phyloP scores from a whole-genome alignment of 2,888 invertebrate genomes.

The Choreutis nemorana region DNA sequence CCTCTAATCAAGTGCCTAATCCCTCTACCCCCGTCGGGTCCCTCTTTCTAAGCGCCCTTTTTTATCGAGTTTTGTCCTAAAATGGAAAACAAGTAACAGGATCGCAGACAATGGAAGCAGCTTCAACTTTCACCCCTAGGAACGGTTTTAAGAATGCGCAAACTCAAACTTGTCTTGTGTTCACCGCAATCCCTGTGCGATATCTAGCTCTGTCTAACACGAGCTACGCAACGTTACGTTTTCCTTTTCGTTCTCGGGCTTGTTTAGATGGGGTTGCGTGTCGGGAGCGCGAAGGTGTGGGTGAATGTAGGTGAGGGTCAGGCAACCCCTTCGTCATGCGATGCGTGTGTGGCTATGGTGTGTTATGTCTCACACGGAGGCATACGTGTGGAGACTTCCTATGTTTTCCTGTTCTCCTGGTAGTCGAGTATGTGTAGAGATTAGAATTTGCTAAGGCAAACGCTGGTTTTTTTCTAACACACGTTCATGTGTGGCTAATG shows the following conservation, averaged over 20 bases:
- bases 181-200: constrained; percentile 23
- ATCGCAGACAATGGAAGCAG: constrained; percentile 31
- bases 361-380: constrained; percentile 44
- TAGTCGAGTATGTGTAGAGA: constrained; percentile 63
- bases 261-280: constrained; percentile 37
- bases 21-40: constrained; percentile 3
- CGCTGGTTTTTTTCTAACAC: constrained; percentile 56
- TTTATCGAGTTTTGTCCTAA: constrained; percentile 66
- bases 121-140: constrained; percentile 48
- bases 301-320: constrained; percentile 36
- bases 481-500: constrained; percentile 24
- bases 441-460: constrained; percentile 66
- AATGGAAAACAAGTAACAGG: constrained; percentile 66
- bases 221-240: constrained; percentile 10
- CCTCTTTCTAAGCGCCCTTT: constrained; percentile 41
- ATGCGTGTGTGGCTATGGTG: constrained; percentile 52
- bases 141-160: constrained; percentile 48
- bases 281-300: constrained; percentile 17
- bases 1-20: constrained; percentile 13
- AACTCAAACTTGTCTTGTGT: constrained; percentile 43
- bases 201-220: constrained; percentile 51
- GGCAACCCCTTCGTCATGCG: constrained; percentile 50
- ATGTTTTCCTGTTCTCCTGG: constrained; percentile 40
- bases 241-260: constrained; percentile 32
- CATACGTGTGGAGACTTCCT: constrained; percentile 49